Evolutionary conservation across 2,797 vertebrate species (phyloP), one percentile per base, ranked within the genome.

Genomic region (Cyprinella venusta): DNA sequence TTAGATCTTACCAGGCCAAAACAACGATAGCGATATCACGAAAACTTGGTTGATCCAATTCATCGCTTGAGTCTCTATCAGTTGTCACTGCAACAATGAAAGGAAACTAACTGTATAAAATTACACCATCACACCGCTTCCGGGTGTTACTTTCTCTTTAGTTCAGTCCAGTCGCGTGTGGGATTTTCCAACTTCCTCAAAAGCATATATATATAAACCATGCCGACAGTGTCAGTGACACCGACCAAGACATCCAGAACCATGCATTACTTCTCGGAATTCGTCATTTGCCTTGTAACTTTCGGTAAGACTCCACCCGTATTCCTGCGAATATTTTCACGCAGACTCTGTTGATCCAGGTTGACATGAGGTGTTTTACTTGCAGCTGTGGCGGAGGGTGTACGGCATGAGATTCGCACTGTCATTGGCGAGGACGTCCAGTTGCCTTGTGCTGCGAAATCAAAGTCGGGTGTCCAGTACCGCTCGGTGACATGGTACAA

Each of bases 401-500:
- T 0, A 2, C 0, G 2, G 3, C 64, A 26, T 9, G 86, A 87
- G 48, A 64, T 65, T 0, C 0, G 0, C 0, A 6, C 8, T 0
- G 0, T 12, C 0, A 33, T 78, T 0, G 92, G 91, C 0, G 40
- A 21, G 0, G 84, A 89, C 0, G 12, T 59, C 0, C 2, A n/a
- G 0, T 76, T 94, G 5, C 40, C 0, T 0, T 94, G 94, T 79
- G 67, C 3, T 1, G 92, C 93, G 0, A 1, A 2, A 0, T 0
- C 1, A 9, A 67, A 85, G 8, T 30, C 84, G 0, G 91, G 89
- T 0, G 90, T 94, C 8, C 61, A 45, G 56, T 94, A 94, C 83
- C 30, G 56, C 0, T 56, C 82, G 0, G 80, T 93, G 18, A 90
- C 59, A 18, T 94, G 94, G 94, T 94, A 93, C 80, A 92, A 92